Evolutionary conservation across 2,113 vertebrate genomes (phyloP).

Genomic region (Barnardius zonarius): DNA sequence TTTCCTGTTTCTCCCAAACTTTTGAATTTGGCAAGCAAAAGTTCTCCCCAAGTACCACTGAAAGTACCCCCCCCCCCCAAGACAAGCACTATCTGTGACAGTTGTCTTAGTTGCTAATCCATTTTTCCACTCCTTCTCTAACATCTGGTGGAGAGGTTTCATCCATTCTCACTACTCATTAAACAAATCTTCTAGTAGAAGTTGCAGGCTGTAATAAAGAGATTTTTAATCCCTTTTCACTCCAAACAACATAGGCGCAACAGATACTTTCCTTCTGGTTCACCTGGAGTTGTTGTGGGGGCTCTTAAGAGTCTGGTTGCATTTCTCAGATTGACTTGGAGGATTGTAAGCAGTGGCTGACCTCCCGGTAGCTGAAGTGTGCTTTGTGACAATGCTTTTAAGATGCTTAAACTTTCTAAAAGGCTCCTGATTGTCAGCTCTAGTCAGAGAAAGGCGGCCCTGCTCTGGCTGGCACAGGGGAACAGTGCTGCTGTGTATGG

Average conservation of each 20-base stretch:
- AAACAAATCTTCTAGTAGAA: neutral
- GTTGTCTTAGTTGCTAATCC: neutral
- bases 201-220: neutral
- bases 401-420: neutral
- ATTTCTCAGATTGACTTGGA: neutral
- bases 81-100: neutral
- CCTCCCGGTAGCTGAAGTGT: neutral
- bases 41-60: neutral
- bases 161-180: neutral
- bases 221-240: neutral
- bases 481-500: accelerated
- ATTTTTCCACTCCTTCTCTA: neutral
- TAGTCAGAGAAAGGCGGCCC: neutral
- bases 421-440: neutral
- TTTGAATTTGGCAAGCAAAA: neutral
- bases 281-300: neutral
- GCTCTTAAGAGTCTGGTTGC: neutral
- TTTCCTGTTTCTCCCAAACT: neutral
- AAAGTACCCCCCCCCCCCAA: neutral
- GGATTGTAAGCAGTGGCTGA: neutral
- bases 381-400: neutral
- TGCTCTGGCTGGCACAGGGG: neutral
- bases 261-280: neutral
- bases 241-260: neutral
- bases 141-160: neutral